Percentiles rank a stretch among this genome's conserved stretches.
Evolutionary conservation across 2,888 invertebrate genomes (phyloP).

Genomic region (Catocala nupta): DNA sequence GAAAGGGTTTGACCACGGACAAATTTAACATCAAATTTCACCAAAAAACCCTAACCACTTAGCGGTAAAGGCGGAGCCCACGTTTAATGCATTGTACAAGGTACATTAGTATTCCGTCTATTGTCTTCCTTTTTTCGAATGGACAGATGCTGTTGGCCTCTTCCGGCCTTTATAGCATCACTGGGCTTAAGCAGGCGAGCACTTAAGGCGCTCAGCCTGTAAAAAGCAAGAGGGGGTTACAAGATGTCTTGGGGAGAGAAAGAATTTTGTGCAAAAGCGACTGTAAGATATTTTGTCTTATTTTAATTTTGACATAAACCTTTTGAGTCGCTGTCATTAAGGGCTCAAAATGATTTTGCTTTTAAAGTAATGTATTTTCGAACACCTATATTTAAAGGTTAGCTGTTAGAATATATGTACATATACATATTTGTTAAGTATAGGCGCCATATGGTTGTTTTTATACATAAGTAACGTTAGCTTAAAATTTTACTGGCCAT

Average conservation of each 20-base stretch:
- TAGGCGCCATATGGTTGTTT: too few relatives aligned
- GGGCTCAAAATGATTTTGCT: too few relatives aligned
- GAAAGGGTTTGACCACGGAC: conserved; percentile 31
- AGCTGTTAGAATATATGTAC: too few relatives aligned
- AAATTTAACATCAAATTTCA: conserved; percentile 45
- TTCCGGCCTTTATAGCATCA: conserved; percentile 54
- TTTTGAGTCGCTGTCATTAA: not conserved
- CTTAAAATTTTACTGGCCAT: too few relatives aligned
- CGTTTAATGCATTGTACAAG: conserved; percentile 50
- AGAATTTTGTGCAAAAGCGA: conserved; percentile 24
- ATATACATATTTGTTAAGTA: too few relatives aligned
- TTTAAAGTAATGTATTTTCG: too few relatives aligned
- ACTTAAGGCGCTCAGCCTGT: conserved; percentile 49
- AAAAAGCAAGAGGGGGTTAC: conserved; percentile 45
- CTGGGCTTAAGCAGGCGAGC: conserved; percentile 53
- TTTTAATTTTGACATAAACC: conserved; percentile 14
- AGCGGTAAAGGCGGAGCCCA: conserved; percentile 39
- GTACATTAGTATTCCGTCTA: conserved; percentile 54
- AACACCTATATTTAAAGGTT: too few relatives aligned
- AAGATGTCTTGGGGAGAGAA: conserved; percentile 38
- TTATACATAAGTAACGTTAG: too few relatives aligned
- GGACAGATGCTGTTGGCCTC: conserved; percentile 52
- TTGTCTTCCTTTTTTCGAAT: conserved; percentile 55
- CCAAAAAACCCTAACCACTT: conserved; percentile 44
- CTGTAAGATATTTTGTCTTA: conserved; percentile 21